A percentile compares a stretch with the other conserved stretches of the same genome.
Conservation (phyloP, 1,140 invertebrate species). For the Nebria ingens region DNA sequence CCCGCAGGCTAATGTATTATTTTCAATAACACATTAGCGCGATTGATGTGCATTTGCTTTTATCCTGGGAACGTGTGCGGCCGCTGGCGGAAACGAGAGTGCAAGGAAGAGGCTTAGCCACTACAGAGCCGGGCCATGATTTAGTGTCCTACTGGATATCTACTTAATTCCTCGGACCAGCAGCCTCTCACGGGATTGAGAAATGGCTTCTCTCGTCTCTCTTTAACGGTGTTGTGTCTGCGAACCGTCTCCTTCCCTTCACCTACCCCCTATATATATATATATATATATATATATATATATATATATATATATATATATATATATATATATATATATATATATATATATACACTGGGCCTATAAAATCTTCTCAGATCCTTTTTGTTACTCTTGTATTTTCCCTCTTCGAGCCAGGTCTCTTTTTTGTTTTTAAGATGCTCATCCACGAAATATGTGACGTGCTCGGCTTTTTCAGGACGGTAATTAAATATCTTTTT, state of each 20-base stretch:
- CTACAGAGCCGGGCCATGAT: constrained; percentile 18
- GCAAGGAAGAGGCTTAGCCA: constrained; percentile 16
- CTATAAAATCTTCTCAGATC: background rate
- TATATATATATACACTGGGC: background rate
- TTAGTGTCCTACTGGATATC: constrained; percentile 21
- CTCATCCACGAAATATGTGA: background rate
- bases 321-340: too few species aligned
- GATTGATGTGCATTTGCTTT: constrained; percentile 4
- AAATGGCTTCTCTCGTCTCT: constrained; percentile 15
- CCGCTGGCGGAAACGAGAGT: constrained; percentile 6
- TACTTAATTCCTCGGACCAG: constrained; percentile 20
- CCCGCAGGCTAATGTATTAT: constrained; percentile 3
- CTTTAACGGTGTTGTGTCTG: background rate
- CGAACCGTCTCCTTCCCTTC: background rate
- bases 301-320: too few species aligned
- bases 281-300: too few species aligned
- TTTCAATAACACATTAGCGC: constrained; percentile 3
- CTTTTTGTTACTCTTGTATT: background rate
- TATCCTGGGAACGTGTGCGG: constrained; percentile 1
- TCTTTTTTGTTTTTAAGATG: background rate
- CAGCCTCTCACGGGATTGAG: constrained; percentile 17
- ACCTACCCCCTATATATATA: too few species aligned
- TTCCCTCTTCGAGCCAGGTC: too few species aligned
- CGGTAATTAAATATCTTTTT: constrained; percentile 5
- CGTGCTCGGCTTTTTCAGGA: background rate